Evolutionary conservation across 2,113 vertebrate genomes (phyloP), one percentile per base, ranked within the genome.

Genomic region (Rousettus leschenaultii): DNA sequence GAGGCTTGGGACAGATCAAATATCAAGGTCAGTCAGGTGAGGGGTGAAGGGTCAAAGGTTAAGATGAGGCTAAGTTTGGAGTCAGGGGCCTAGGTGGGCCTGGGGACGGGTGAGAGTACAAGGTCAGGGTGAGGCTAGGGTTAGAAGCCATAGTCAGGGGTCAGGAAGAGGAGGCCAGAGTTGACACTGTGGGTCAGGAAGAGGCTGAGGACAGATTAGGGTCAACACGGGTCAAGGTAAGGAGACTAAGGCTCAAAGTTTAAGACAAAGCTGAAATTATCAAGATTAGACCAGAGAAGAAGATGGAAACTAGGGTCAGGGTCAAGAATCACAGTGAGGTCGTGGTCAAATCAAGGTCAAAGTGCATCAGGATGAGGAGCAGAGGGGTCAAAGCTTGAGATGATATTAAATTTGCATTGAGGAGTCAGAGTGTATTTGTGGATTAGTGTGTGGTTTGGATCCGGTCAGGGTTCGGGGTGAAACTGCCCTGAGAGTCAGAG

Each of bases 381-480:
- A 1, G 13, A 68, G 45, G 22, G 22, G 55, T 82, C 75, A 59
- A 86, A 92, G 63, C 15, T 10, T 35, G 18, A 86, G 16, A 48
- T 2, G 22, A 63, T 8, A 43, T 13, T 38, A 43, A 43, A 63
- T 28, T 0, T 18, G 28, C 28, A 51, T 6, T 83, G 68, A 30
- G 33, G 83, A 63, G 51, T 80, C 48, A 40, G 12, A 7, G 26
- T 33, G 5, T 30, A 6, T 38, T 33, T 6, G 26, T 19, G 83
- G 55, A 15, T 48, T 4, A 4, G 22, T 1, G 11, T 6, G 15
- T 5, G 9, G 33, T 8, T n/a, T 22, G 7, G 43, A 35, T 33
- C 1, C 4, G 70, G 33, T 21, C 16, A 0, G 11, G 8, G 57
- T 30, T 30, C 3, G 2, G 19, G 35, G 53, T 45, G 19, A 45